These are phyloP conservation scores for Timema cristinae DNA, from an alignment of 2,888 invertebrate genomes.

Conservation along the genomic window DNA sequence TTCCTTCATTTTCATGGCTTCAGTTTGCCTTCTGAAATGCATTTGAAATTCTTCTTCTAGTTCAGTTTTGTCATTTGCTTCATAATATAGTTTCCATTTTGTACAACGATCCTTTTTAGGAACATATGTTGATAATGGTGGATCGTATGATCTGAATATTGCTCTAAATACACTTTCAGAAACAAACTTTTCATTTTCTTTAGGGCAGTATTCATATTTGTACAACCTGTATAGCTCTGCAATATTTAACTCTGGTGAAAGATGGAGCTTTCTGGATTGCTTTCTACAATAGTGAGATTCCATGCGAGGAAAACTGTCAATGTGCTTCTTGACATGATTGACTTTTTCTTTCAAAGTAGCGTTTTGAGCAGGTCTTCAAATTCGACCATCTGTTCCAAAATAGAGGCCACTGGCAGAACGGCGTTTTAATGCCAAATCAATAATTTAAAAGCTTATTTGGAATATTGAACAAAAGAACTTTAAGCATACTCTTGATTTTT, in stretches of 20 bases:
- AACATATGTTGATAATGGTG: constrained; percentile 9
- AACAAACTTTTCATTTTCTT: no score
- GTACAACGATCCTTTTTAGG: constrained; percentile 7
- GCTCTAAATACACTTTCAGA: no score
- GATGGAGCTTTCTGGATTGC: not conserved
- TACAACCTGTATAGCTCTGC: no score
- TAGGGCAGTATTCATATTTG: no score
- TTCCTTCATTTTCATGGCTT: constrained; percentile 4
- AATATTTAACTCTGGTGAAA: no score
- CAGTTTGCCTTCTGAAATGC: constrained; percentile 4
- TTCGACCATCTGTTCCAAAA: constrained; percentile 6
- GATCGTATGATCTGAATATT: constrained; percentile 7
- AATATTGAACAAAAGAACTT: no score
- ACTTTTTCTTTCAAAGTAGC: constrained; percentile 7
- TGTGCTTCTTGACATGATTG: constrained; percentile 11
- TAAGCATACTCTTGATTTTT: no score
- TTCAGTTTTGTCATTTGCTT: constrained; percentile 3
- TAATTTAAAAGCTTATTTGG: no score
- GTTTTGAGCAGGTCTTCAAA: constrained; percentile 1
- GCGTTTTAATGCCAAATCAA: no score
- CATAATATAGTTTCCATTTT: constrained; percentile 11
- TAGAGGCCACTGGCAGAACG: no score
- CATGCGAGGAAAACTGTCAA: constrained; percentile 6
- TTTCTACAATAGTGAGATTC: constrained; percentile 3
- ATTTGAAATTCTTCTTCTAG: constrained; percentile 1